phyloP scores from a whole-genome alignment of 2,888 invertebrate genomes.

The Chloroclysta siterata region DNA sequence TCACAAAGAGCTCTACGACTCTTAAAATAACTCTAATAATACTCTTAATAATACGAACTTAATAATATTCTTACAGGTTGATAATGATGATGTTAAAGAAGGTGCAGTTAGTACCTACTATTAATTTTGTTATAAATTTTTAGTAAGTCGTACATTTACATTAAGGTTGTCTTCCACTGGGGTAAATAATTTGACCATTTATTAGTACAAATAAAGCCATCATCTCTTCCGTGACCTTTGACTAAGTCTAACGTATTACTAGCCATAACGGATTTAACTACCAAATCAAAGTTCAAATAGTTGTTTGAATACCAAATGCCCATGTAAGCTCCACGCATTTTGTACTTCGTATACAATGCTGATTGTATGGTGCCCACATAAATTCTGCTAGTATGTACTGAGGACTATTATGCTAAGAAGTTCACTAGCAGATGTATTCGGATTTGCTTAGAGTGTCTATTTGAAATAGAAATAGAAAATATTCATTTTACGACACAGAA shows the following conservation, averaged over 20 bases:
- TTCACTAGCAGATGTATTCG: slow-evolving; percentile 6
- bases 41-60: too few relatives aligned
- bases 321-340: slow-evolving; percentile 33
- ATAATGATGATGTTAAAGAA: too few relatives aligned
- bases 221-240: slow-evolving; percentile 31
- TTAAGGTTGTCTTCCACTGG: too few relatives aligned
- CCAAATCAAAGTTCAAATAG: slow-evolving; percentile 46
- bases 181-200: slow-evolving; percentile 9
- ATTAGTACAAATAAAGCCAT: slow-evolving; percentile 33
- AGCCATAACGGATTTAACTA: slow-evolving; percentile 38
- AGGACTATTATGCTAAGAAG: slow-evolving; percentile 17
- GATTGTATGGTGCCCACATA: slow-evolving; percentile 54
- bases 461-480: too few relatives aligned
- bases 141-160: too few relatives aligned
- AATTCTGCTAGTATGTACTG: slow-evolving; percentile 34
- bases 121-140: too few relatives aligned
- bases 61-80: too few relatives aligned
- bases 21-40: too few relatives aligned
- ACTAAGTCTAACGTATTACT: slow-evolving; percentile 27
- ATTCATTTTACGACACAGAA: too few relatives aligned
- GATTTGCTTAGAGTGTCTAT: slow-evolving; percentile 5
- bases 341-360: slow-evolving; percentile 49
- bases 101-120: too few relatives aligned
- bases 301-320: slow-evolving; percentile 52
- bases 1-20: too few relatives aligned